Base-by-base conservation (phyloP, 2,888 invertebrate species). In the Pachycephus smyrnensis region DNA sequence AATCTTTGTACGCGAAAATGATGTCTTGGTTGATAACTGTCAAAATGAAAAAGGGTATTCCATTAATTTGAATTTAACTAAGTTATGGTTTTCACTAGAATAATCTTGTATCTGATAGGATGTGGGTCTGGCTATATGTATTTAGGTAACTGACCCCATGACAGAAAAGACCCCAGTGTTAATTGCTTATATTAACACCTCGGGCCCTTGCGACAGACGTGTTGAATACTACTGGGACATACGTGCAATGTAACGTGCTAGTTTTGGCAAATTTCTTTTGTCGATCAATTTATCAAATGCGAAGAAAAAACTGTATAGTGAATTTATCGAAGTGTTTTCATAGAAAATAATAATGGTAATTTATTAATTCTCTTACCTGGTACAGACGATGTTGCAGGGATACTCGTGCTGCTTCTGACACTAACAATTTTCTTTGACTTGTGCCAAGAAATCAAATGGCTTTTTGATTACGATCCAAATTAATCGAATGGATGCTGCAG, bases 141-240 rank as follows among this genome's bases (percentile, higher is more conserved):
- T 23, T 68, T 75, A 77, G 75, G 71, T 73, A 74, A 76, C 74
- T 40, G 79, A 76, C 77, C 79, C 80, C 81, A 76, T 68, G 75
- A 31, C 71, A 40, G 35, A 69, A 75, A 77, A 73, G 73, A 78
- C 77, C 82, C 80, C 73, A 74, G 69, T 77, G 78, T 81, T 83
- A 82, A 83, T 82, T 81, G 83, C 78, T 77, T 78, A 68, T 69
- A 81, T 82, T 76, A 81, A 81, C 81, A 82, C 80, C 80, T 80
- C 77, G 36, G 36, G 31, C 71, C 31, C 71, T 71, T 23, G 55
- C 55, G 55, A 9, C 9, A 55, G 55, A 35, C 9, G 6, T 23
- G 55, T 23, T 55, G 23, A 55, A 55, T 55, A 9, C 23, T 55
- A 23, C 55, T 55, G 23, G 55, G 23, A 55, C 9, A 40, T 1